phyloP scores from a whole-genome alignment of 2,797 vertebrate genomes.

The Macropodus opercularis region DNA sequence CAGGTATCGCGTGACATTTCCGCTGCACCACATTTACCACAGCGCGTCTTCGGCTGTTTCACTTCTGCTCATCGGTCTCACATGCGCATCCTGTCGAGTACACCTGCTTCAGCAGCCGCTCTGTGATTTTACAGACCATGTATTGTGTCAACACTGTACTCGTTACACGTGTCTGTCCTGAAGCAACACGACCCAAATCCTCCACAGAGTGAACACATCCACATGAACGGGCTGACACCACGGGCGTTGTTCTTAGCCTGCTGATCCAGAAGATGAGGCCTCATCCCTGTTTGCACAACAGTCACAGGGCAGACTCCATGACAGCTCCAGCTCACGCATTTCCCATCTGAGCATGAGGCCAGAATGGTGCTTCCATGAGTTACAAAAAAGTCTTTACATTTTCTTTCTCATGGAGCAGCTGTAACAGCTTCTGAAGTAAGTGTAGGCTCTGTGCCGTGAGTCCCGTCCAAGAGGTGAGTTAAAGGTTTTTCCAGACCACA shows the following conservation, averaged over 20 bases:
- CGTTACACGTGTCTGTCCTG: constrained; percentile 7
- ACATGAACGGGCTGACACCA: constrained; percentile 26
- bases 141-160: constrained; percentile 21
- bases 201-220: constrained; percentile 25
- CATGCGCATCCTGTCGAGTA: constrained; percentile 58
- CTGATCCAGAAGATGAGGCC: constrained; percentile 16
- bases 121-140: not conserved
- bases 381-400: constrained; percentile 25
- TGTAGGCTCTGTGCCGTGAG: constrained; percentile 29
- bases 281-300: constrained; percentile 10
- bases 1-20: constrained; percentile 47
- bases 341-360: constrained; percentile 19
- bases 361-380: constrained; percentile 23
- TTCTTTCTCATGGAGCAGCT: constrained; percentile 20
- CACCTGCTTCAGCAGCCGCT: constrained; percentile 30
- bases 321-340: constrained; percentile 8
- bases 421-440: constrained; percentile 30
- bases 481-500: constrained; percentile 56
- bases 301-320: constrained; percentile 27
- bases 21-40: constrained; percentile 42
- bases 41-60: constrained; percentile 47
- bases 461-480: constrained; percentile 41
- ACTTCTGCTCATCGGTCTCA: constrained; percentile 65
- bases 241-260: constrained; percentile 3
- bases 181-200: not conserved